Conservation (phyloP, 2,888 invertebrate genomes). For the Aporophyla nigra region DNA sequence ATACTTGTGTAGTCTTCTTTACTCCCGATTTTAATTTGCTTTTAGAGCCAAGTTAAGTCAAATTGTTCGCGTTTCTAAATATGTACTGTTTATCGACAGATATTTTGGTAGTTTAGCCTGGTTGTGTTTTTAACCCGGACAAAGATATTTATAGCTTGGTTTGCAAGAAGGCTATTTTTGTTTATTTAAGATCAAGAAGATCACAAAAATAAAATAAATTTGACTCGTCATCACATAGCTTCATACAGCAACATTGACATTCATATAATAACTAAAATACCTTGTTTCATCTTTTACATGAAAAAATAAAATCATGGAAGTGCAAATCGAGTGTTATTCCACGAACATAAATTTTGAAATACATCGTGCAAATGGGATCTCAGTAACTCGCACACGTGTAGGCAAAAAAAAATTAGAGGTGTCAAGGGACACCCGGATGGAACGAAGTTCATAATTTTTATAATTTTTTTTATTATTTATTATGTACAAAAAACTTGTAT, state of each 20-base stretch:
- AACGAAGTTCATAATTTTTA: too few relatives aligned
- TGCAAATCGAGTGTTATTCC: background rate
- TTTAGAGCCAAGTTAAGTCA: background rate
- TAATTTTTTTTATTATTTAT: too few relatives aligned
- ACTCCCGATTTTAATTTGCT: conserved; percentile 22
- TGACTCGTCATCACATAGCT: background rate
- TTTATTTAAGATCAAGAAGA: background rate
- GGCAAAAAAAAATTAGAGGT: background rate
- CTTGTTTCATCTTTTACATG: background rate
- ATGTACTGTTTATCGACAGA: background rate
- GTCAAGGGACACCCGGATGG: too few relatives aligned
- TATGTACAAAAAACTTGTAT: too few relatives aligned
- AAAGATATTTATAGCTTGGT: background rate
- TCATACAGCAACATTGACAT: background rate
- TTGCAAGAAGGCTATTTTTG: too few relatives aligned
- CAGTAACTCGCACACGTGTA: too few relatives aligned
- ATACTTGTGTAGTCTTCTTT: conserved; percentile 9
- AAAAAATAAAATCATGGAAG: too few relatives aligned
- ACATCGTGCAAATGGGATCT: background rate
- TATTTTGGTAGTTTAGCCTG: too few relatives aligned
- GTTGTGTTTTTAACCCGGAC: background rate
- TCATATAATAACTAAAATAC: background rate
- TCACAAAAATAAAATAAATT: background rate
- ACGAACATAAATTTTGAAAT: background rate
- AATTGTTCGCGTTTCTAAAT: background rate